A percentile compares a stretch with the other conserved stretches of the same genome.
phyloP scores from a whole-genome alignment of 1,140 invertebrate genomes.

The Drosophila auraria region DNA sequence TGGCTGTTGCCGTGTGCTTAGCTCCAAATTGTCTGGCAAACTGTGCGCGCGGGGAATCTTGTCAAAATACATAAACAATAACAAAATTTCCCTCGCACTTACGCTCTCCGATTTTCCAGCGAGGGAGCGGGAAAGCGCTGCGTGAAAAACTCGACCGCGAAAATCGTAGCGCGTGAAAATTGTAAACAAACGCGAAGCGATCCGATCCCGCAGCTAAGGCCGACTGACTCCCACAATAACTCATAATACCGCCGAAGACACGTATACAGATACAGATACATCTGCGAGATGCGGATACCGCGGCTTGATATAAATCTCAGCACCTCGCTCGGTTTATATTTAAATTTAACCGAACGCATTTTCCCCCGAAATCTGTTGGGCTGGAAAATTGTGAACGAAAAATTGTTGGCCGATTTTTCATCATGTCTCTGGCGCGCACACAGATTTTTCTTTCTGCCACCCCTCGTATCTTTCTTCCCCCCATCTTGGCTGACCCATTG shows the following conservation, averaged over 20 bases:
- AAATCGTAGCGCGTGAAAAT: slow-evolving; percentile 80
- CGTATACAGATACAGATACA: slow-evolving; percentile 40
- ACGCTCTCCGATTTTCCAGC: slow-evolving; percentile 49
- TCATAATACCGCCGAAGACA: slow-evolving; percentile 60
- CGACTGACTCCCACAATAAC: slow-evolving; percentile 78
- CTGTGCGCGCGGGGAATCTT: slow-evolving; percentile 61
- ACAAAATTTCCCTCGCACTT: slow-evolving; percentile 75
- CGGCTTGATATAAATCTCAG: slow-evolving; percentile 63
- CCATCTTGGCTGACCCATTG: slow-evolving; percentile 41
- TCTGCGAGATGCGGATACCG: slow-evolving; percentile 16
- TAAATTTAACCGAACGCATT: slow-evolving; percentile 64
- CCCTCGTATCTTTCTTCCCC: not conserved
- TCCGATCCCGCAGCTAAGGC: slow-evolving; percentile 68
- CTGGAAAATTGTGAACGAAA: slow-evolving; percentile 74
- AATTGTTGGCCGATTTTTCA: slow-evolving; percentile 82
- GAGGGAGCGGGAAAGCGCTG: slow-evolving; percentile 46
- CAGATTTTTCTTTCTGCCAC: slow-evolving; percentile 64
- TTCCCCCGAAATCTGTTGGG: slow-evolving; percentile 63
- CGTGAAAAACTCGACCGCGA: slow-evolving; percentile 80
- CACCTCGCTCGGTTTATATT: slow-evolving; percentile 79
- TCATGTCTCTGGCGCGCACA: slow-evolving; percentile 68
- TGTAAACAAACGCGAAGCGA: slow-evolving; percentile 69
- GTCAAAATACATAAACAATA: slow-evolving; percentile 85
- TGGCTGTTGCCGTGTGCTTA: slow-evolving; percentile 22
- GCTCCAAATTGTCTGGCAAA: slow-evolving; percentile 78